Evolutionary conservation across 2,113 vertebrate genomes (phyloP).

Genomic region (Perognathus longimembris): DNA sequence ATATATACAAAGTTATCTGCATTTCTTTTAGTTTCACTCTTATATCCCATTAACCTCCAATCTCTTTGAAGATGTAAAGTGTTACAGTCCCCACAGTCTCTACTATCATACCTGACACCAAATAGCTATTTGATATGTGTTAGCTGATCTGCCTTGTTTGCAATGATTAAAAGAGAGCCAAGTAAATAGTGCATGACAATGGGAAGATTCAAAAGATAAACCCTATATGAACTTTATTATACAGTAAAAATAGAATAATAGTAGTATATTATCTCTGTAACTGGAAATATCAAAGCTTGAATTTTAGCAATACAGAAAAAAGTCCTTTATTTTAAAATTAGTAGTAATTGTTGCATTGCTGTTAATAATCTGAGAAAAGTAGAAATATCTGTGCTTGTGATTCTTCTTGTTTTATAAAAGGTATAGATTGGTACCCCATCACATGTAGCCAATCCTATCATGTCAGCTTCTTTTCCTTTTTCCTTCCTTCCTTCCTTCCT

Average conservation of each 20-base stretch:
- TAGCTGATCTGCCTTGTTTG: not conserved
- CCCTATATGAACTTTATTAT: not conserved
- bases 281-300: not conserved
- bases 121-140: not conserved
- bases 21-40: not conserved
- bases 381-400: not conserved
- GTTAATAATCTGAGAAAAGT: not conserved
- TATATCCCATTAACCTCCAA: constrained; percentile 7
- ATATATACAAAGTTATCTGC: not conserved
- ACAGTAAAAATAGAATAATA: not conserved
- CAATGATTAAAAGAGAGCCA: constrained; percentile 7
- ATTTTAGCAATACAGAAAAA: constrained; percentile 22
- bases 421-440: not conserved
- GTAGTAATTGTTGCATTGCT: not conserved
- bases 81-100: not conserved
- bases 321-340: not conserved
- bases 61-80: not conserved
- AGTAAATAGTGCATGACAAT: not conserved
- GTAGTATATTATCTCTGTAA: not conserved
- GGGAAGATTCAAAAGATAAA: not conserved
- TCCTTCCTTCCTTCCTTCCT: not conserved
- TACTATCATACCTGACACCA: not conserved
- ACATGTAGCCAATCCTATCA: not conserved
- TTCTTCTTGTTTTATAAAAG: not conserved
- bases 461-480: not conserved